Evolutionary conservation across 1,140 invertebrate genomes (phyloP).

Genomic region (Hyphantria cunea): DNA sequence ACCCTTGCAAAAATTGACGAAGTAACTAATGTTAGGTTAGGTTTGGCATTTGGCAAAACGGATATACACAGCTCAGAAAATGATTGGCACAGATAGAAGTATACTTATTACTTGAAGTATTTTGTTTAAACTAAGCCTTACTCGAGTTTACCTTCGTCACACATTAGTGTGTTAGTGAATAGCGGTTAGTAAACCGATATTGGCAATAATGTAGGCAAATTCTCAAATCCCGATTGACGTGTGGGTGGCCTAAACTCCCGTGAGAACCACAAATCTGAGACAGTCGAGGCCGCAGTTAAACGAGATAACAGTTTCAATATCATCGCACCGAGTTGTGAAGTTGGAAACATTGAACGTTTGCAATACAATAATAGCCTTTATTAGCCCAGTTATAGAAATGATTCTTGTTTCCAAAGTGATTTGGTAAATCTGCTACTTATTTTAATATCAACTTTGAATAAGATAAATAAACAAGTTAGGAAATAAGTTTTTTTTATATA

Average conservation of each 20-base stretch:
- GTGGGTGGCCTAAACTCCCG: slow-evolving; percentile 41
- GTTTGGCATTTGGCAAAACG: slow-evolving; percentile 18
- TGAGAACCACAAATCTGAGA: slow-evolving; percentile 38
- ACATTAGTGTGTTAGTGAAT: slow-evolving; percentile 20
- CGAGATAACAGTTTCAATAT: slow-evolving; percentile 52
- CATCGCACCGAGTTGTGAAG: slow-evolving; percentile 32
- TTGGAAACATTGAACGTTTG: slow-evolving; percentile 2
- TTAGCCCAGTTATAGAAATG: slow-evolving; percentile 8
- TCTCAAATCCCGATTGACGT: slow-evolving; percentile 40
- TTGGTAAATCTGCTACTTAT: too few species aligned
- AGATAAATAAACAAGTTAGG: too few species aligned
- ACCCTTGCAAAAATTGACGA: too few species aligned
- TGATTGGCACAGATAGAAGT: slow-evolving; percentile 25
- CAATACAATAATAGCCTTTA: slow-evolving; percentile 16
- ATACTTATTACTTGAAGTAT: background rate
- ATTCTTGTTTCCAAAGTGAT: too few species aligned
- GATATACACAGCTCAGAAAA: too few species aligned
- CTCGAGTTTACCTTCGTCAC: slow-evolving; percentile 14
- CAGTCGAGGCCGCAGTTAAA: slow-evolving; percentile 41
- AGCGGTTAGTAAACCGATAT: slow-evolving; percentile 24
- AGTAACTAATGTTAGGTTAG: slow-evolving; percentile 18
- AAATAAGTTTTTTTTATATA: too few species aligned
- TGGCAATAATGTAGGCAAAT: slow-evolving; percentile 40
- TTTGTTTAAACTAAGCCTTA: slow-evolving; percentile 24
- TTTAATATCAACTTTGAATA: too few species aligned